Percentiles rank a stretch among this genome's conserved stretches.
Conservation (phyloP, 2,888 invertebrate genomes). For the Amblyjoppa proteus region DNA sequence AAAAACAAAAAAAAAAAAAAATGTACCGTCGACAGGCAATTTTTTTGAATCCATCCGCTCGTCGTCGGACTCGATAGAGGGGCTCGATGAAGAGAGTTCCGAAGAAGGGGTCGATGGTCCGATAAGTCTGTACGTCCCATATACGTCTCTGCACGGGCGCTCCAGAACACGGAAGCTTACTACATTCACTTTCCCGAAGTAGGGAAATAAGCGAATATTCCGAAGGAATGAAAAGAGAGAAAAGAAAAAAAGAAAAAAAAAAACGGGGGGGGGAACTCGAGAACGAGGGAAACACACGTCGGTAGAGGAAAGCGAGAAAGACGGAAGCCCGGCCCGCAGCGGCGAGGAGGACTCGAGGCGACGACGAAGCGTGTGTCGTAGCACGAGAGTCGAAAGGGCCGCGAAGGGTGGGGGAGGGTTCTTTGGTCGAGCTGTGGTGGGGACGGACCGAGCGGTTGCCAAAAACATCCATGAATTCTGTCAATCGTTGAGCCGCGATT, state of each 20-base stretch:
- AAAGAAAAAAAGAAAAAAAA: constrained; percentile 10
- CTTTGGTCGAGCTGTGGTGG: neutral
- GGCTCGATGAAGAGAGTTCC: neutral
- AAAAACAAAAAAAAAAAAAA: no score
- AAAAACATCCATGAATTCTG: constrained; percentile 63
- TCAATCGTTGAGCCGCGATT: constrained; percentile 66
- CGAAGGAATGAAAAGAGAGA: constrained; percentile 4
- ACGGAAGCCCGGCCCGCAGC: neutral
- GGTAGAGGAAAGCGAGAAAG: constrained; percentile 15
- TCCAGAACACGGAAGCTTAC: neutral
- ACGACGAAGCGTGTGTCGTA: constrained; percentile 24
- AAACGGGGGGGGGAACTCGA: neutral
- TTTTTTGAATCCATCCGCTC: no score
- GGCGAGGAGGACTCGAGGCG: constrained; percentile 12
- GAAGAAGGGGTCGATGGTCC: neutral
- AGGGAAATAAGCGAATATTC: constrained; percentile 1
- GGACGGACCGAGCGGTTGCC: constrained; percentile 48
- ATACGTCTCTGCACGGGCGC: neutral
- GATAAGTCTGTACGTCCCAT: neutral
- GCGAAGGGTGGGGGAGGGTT: constrained; percentile 36
- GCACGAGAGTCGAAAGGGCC: constrained; percentile 42
- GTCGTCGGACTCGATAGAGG: no score
- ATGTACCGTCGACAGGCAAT: no score
- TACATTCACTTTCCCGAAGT: neutral
- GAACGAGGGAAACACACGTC: constrained; percentile 12